These are phyloP conservation scores for Loxodonta africana DNA, from an alignment of 2,113 vertebrate genomes.

Conservation along the genomic window DNA sequence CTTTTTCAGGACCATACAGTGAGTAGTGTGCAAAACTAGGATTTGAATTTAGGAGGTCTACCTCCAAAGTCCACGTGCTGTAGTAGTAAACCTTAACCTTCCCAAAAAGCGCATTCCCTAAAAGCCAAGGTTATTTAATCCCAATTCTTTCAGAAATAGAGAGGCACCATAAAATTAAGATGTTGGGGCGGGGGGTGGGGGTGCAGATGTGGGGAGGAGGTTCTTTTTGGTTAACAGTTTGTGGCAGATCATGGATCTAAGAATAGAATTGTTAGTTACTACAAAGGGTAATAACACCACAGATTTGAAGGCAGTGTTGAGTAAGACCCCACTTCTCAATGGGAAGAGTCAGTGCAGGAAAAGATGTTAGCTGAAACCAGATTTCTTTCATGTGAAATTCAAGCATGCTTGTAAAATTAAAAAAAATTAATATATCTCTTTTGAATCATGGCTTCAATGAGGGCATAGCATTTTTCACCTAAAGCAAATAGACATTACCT, in stretches of 20 bases:
- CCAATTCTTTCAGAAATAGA: not conserved
- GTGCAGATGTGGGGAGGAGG: too few species aligned
- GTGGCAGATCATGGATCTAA: not conserved
- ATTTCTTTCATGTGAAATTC: not conserved
- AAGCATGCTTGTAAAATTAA: not conserved
- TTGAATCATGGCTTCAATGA: not conserved
- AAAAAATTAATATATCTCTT: not conserved
- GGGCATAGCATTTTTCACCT: not conserved
- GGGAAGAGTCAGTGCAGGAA: not conserved
- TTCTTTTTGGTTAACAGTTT: not conserved
- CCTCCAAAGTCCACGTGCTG: not conserved
- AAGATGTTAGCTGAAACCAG: not conserved
- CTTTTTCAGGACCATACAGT: not conserved
- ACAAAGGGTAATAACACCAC: not conserved
- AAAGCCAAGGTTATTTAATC: not conserved
- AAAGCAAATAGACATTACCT: conserved; percentile 54
- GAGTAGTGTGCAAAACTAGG: not conserved
- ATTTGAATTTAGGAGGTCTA: not conserved
- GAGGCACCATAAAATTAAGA: not conserved
- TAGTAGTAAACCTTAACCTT: not conserved
- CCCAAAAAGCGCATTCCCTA: not conserved
- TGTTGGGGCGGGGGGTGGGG: too few species aligned
- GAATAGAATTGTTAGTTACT: not conserved
- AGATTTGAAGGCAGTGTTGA: not conserved
- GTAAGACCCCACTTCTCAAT: not conserved